These are phyloP conservation scores for Rhombomys opimus DNA, from an alignment of 2,113 vertebrate species.

Conservation along the genomic window DNA sequence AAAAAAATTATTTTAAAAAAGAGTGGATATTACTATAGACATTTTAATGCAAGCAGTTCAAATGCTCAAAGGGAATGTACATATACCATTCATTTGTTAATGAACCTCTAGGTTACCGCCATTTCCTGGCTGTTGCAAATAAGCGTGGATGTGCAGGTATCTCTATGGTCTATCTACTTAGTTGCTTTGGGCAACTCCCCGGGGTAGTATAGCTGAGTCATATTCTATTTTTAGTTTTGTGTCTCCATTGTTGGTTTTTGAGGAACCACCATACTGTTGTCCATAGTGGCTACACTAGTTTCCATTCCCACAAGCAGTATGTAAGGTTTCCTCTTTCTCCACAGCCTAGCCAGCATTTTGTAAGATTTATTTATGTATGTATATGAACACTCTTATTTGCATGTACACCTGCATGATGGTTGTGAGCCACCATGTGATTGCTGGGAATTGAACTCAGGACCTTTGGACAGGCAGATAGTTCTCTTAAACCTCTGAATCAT, in stretches of 20 bases:
- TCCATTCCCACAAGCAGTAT: background rate
- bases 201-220: background rate
- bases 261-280: background rate
- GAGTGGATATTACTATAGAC: background rate
- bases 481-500: background rate
- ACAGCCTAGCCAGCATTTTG: background rate
- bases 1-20: conserved; percentile 22
- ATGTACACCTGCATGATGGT: background rate
- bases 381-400: no score
- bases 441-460: background rate
- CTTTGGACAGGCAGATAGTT: background rate
- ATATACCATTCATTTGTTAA: background rate
- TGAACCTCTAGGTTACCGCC: background rate
- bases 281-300: background rate
- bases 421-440: background rate
- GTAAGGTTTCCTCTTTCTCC: background rate
- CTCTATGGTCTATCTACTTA: background rate
- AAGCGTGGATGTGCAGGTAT: background rate
- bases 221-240: background rate
- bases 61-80: background rate
- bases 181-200: background rate
- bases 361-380: no score
- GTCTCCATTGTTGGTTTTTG: background rate
- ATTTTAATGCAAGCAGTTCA: conserved; percentile 48
- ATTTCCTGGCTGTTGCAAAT: background rate